Evolutionary conservation across 92 coral and sea anemone species (phyloP).

Genomic region (Metridium senile): DNA sequence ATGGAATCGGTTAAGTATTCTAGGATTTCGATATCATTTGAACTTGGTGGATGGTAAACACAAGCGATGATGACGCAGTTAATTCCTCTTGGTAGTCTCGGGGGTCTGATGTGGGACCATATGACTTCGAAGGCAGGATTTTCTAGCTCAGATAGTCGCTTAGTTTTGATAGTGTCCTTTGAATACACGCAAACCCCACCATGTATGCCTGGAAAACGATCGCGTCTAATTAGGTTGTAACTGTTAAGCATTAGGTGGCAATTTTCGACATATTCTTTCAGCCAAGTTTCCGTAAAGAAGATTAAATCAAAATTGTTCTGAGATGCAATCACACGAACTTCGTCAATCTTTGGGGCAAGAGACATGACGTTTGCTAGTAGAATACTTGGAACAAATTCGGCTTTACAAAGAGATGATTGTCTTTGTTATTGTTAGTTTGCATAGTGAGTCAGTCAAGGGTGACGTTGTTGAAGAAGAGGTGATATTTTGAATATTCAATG

Average conservation of each 20-base stretch:
- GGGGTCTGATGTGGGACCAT: slow-evolving; percentile 42
- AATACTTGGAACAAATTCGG: too few species aligned
- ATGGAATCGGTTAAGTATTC: slow-evolving; percentile 27
- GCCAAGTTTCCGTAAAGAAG: slow-evolving; percentile 54
- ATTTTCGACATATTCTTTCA: slow-evolving; percentile 41
- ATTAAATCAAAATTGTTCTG: slow-evolving; percentile 35
- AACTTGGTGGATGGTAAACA: slow-evolving; percentile 43
- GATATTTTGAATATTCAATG: too few species aligned
- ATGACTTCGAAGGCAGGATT: slow-evolving; percentile 31
- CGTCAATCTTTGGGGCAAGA: slow-evolving; percentile 53
- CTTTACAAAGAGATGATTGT: too few species aligned
- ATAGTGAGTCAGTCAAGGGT: too few species aligned
- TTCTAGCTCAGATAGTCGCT: slow-evolving; percentile 28
- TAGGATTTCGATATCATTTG: slow-evolving; percentile 3
- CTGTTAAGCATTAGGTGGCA: slow-evolving; percentile 24
- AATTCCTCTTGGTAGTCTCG: slow-evolving; percentile 36
- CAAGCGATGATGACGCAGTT: slow-evolving; percentile 13
- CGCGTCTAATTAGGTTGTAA: slow-evolving; percentile 11
- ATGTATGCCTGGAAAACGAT: slow-evolving; percentile 16
- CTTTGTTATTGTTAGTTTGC: too few species aligned
- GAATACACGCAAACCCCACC: slow-evolving; percentile 33
- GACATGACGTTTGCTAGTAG: slow-evolving; percentile 52
- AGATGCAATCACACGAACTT: slow-evolving; percentile 42
- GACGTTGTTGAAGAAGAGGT: too few species aligned
- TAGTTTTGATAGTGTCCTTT: slow-evolving; percentile 6